Conservation (phyloP, 2,797 vertebrate genomes). For the Microctenopoma lineatum region DNA sequence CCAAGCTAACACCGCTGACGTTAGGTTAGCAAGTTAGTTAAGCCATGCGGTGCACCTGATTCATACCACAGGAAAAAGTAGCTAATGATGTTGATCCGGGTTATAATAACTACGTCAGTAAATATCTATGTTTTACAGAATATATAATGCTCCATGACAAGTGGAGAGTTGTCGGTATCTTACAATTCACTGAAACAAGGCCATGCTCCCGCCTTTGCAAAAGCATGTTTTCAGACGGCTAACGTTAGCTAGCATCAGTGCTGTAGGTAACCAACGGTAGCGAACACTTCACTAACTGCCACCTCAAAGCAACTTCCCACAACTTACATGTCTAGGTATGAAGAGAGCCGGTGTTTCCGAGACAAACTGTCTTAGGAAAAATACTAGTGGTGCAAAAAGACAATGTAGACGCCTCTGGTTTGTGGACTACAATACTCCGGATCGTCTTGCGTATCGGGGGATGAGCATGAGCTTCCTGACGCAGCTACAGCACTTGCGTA, state of each 20-base stretch:
- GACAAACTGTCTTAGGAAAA: constrained; percentile 13
- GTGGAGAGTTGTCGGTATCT: background rate
- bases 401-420: constrained; percentile 46
- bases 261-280: constrained; percentile 19
- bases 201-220: constrained; percentile 74
- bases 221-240: constrained; percentile 66
- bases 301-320: background rate
- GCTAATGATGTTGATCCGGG: accelerated
- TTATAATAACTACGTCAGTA: accelerated
- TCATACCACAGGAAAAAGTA: background rate
- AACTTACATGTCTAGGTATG: constrained; percentile 75
- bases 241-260: constrained; percentile 44
- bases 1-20: constrained; percentile 53
- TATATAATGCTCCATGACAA: too few species aligned
- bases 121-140: accelerated
- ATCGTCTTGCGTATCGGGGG: constrained; percentile 54
- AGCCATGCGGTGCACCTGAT: constrained; percentile 72
- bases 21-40: constrained; percentile 45
- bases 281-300: constrained; percentile 18
- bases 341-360: constrained; percentile 26
- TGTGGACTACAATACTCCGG: constrained; percentile 40
- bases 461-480: constrained; percentile 65
- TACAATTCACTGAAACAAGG: constrained; percentile 40
- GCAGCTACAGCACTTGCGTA: constrained; percentile 47
- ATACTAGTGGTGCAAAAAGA: constrained; percentile 5